These are phyloP conservation scores for Scaptomyza reducta DNA, from an alignment of 2,888 invertebrate species.

Conservation along the genomic window DNA sequence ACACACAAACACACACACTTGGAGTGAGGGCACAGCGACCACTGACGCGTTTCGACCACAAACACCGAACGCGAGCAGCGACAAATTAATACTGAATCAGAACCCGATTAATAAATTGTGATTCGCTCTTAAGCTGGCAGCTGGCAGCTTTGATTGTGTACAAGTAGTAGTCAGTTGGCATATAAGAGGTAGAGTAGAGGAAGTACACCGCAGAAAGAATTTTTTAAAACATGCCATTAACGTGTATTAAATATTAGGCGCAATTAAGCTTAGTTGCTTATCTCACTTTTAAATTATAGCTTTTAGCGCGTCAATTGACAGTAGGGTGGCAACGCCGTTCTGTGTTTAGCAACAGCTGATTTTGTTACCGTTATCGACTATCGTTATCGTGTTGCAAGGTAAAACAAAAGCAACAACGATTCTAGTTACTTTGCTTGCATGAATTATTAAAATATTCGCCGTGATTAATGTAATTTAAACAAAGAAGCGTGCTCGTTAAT, in stretches of 20 bases:
- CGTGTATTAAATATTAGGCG: not conserved
- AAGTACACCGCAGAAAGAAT: conserved; percentile 3
- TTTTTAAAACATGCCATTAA: not conserved
- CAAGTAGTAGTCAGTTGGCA: not conserved
- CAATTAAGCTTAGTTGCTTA: conserved; percentile 1
- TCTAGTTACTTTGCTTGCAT: conserved; percentile 37
- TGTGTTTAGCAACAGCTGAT: conserved; percentile 33
- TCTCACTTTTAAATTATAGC: conserved; percentile 30
- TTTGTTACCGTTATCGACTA: conserved; percentile 36
- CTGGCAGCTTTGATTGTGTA: not conserved
- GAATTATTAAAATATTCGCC: conserved; percentile 35
- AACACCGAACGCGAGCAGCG: conserved; percentile 47
- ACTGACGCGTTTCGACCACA: conserved; percentile 16
- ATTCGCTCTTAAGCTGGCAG: not conserved
- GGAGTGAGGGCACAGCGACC: conserved; percentile 9
- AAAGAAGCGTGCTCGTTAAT: conserved; percentile 15
- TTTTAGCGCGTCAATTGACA: conserved; percentile 11
- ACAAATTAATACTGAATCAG: conserved; percentile 61
- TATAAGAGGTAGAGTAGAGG: conserved; percentile 8
- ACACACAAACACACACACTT: conserved; percentile 1
- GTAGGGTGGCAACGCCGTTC: conserved; percentile 31
- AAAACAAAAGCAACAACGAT: conserved; percentile 60
- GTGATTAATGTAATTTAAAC: conserved; percentile 22
- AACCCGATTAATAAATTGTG: conserved; percentile 32
- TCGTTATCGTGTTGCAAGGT: conserved; percentile 51